These are phyloP conservation scores for Bubo blakistoni DNA, from an alignment of 2,113 vertebrate genomes.

Conservation along the genomic window DNA sequence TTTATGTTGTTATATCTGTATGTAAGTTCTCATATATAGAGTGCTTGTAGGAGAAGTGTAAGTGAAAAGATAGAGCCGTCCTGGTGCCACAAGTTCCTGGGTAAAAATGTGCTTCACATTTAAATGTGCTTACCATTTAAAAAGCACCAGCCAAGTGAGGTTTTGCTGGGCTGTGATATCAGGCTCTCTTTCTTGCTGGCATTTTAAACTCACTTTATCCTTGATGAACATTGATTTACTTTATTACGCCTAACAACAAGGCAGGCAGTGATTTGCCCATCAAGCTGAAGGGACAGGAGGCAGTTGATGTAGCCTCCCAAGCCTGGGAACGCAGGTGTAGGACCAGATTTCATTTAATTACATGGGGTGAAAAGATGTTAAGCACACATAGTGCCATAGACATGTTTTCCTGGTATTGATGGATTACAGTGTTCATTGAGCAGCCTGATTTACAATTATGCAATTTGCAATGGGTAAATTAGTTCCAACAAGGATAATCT, in stretches of 20 bases:
- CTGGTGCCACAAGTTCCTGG: not conserved
- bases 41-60: not conserved
- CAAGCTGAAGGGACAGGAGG: not conserved
- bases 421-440: not conserved
- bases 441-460: not conserved
- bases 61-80: not conserved
- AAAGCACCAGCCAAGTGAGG: accelerated
- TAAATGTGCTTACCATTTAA: not conserved
- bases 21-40: no score
- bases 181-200: not conserved
- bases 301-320: not conserved
- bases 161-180: not conserved
- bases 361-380: not conserved
- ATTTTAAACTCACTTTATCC: not conserved
- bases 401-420: not conserved
- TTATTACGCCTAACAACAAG: not conserved
- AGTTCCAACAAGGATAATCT: not conserved
- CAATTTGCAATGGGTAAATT: not conserved
- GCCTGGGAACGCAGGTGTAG: not conserved
- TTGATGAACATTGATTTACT: not conserved
- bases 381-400: accelerated
- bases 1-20: not conserved
- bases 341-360: not conserved
- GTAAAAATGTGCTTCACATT: not conserved
- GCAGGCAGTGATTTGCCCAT: not conserved